Percentiles rank a stretch among this genome's conserved stretches.
Conservation (phyloP, 2,797 vertebrate species). For the Centroberyx gerrardi region DNA sequence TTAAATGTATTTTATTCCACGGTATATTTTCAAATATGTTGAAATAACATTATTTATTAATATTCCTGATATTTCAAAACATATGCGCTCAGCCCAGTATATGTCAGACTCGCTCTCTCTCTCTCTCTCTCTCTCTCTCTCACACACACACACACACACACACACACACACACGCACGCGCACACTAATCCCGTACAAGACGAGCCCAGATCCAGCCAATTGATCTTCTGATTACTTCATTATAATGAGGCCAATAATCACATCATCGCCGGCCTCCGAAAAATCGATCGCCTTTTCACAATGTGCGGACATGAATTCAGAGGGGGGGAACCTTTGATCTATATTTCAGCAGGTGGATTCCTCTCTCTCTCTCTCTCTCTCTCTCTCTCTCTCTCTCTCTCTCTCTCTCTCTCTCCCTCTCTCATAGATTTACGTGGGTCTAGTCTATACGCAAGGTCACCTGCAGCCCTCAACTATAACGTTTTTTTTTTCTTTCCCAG, state of each 20-base stretch:
- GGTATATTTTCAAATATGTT: no score
- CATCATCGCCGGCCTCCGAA: conserved; percentile 73
- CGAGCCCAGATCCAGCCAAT: conserved; percentile 71
- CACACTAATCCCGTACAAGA: conserved; percentile 72
- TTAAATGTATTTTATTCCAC: no score
- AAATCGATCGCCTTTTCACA: conserved; percentile 79
- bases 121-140: no score
- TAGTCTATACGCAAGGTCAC: conserved; percentile 74
- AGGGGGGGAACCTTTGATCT: conserved; percentile 70
- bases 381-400: conserved; percentile 34
- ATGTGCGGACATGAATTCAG: conserved; percentile 72
- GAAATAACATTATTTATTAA: no score
- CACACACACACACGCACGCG: conserved; percentile 42
- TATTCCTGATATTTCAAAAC: no score
- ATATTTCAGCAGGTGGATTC: conserved; percentile 79
- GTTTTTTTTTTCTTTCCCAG: conserved; percentile 35
- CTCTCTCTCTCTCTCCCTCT: conserved; percentile 21
- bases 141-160: neutral
- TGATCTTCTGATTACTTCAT: conserved; percentile 87
- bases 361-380: conserved; percentile 12
- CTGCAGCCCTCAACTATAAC: conserved; percentile 54
- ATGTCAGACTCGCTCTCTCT: no score
- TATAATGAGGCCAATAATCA: conserved; percentile 87
- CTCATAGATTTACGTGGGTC: conserved; percentile 61
- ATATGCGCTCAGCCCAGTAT: no score